Conservation (phyloP, 2,797 vertebrate species). For the Poeciliopsis gracilis region DNA sequence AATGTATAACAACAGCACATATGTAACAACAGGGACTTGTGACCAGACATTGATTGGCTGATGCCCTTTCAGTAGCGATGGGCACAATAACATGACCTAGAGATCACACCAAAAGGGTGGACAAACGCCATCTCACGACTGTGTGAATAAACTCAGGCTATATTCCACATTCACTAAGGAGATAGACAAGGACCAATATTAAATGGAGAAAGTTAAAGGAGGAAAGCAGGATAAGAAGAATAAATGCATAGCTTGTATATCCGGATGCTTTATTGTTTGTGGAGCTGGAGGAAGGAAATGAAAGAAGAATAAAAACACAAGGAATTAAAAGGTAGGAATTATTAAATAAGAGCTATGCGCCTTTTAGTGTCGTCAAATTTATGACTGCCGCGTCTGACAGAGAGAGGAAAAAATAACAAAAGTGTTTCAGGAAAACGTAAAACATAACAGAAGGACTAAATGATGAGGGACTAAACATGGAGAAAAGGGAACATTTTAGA, state of each 20-base stretch:
- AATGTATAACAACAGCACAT: constrained; percentile 27
- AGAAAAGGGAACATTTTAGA: constrained; percentile 22
- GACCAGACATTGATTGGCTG: constrained; percentile 40
- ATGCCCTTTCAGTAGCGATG: constrained; percentile 36
- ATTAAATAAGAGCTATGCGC: constrained; percentile 2
- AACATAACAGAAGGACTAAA: constrained; percentile 16
- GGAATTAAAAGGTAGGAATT: constrained; percentile 41
- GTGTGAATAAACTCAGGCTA: constrained; percentile 37
- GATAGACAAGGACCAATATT: constrained; percentile 34
- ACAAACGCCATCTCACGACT: constrained; percentile 29
- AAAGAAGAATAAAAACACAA: constrained; percentile 32
- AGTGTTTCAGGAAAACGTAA: background rate
- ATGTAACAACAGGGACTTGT: constrained; percentile 11
- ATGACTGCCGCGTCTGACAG: constrained; percentile 21
- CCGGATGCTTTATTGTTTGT: constrained; percentile 47
- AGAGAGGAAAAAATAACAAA: constrained; percentile 40
- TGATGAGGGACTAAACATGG: constrained; percentile 11
- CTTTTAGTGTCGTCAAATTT: constrained; percentile 4
- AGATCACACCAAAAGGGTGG: constrained; percentile 39
- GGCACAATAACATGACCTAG: constrained; percentile 41
- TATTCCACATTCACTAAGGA: constrained; percentile 42
- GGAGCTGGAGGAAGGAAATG: constrained; percentile 23
- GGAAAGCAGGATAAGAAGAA: constrained; percentile 54
- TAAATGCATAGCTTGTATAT: constrained; percentile 45
- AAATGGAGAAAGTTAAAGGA: constrained; percentile 30